Evolutionary conservation across 2,797 vertebrate species (phyloP).

Genomic region (Aratinga solstitialis): DNA sequence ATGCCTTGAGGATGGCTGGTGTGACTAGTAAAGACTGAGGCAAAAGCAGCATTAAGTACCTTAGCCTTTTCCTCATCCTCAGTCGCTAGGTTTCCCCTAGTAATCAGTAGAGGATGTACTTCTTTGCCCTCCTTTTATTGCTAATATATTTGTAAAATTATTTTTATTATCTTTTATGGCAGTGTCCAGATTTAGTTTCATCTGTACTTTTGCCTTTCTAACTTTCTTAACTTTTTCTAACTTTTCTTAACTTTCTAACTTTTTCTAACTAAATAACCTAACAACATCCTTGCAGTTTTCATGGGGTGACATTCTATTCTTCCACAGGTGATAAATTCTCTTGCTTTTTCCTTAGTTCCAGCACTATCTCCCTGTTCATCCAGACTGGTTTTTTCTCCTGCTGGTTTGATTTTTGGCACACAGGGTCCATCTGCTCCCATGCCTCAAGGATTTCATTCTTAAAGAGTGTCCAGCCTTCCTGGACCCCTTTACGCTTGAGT

Average conservation of each 20-base stretch:
- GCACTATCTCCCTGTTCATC: neutral
- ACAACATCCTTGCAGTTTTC: neutral
- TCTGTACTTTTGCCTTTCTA: neutral
- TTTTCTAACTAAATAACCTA: neutral
- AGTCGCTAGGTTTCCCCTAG: neutral
- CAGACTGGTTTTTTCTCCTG: neutral
- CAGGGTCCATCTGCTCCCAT: neutral
- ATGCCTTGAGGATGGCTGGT: neutral
- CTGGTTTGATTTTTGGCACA: neutral
- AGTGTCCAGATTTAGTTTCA: neutral
- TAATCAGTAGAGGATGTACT: neutral
- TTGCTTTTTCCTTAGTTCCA: neutral
- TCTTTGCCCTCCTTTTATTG: neutral
- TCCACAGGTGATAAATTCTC: neutral
- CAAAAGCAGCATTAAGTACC: neutral
- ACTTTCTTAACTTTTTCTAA: neutral
- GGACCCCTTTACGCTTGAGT: neutral
- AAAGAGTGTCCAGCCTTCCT: neutral
- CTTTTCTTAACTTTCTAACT: neutral
- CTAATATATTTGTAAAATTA: neutral
- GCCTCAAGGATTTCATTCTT: neutral
- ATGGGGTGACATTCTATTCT: neutral
- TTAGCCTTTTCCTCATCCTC: neutral
- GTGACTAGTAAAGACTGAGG: neutral
- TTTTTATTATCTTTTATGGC: neutral